These are phyloP conservation scores for Eurytoma adleriae DNA, from an alignment of 2,888 invertebrate genomes.

Conservation along the genomic window DNA sequence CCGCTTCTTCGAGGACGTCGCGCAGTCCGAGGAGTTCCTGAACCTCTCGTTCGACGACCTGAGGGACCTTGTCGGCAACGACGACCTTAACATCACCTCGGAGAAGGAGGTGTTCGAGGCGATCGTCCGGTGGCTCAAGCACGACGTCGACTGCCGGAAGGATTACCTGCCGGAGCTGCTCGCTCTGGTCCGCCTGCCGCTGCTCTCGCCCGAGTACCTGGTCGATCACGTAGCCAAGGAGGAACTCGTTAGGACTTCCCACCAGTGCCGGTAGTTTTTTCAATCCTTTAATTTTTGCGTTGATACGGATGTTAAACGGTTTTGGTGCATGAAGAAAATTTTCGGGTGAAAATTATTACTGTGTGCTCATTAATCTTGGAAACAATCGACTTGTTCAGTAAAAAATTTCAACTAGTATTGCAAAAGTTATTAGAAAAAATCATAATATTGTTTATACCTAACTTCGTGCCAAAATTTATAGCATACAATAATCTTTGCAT, in stretches of 20 bases:
- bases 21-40: constrained; percentile 86
- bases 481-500: no score
- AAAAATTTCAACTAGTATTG: no score
- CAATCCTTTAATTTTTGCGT: background rate
- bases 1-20: constrained; percentile 87
- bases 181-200: constrained; percentile 86
- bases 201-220: constrained; percentile 88
- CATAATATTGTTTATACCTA: no score
- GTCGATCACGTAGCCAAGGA: constrained; percentile 89
- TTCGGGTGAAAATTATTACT: no score
- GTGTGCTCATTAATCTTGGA: no score
- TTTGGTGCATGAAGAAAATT: no score
- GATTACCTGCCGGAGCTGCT: constrained; percentile 83
- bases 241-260: constrained; percentile 85
- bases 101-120: constrained; percentile 93
- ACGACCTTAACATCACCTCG: constrained; percentile 85
- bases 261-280: constrained; percentile 82
- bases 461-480: no score
- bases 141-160: constrained; percentile 79
- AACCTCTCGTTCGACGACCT: constrained; percentile 81
- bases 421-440: no score
- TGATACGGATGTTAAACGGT: background rate
- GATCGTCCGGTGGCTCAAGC: constrained; percentile 88
- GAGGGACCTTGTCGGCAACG: constrained; percentile 83
- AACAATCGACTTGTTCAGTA: no score